These are phyloP conservation scores for Lampris incognitus DNA, from an alignment of 2,113 vertebrate species.

Conservation along the genomic window DNA sequence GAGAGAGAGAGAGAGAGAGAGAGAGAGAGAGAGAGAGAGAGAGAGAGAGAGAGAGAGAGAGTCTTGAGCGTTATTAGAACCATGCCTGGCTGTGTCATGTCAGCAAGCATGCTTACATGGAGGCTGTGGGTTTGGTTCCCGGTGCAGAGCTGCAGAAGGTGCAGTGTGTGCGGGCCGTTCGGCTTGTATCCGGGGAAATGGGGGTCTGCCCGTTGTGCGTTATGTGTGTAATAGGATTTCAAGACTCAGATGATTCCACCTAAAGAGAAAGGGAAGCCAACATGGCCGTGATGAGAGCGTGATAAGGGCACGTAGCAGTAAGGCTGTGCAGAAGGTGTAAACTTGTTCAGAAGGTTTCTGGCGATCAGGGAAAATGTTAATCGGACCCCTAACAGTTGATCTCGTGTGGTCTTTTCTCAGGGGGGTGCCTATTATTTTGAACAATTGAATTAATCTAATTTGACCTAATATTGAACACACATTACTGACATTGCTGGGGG, in stretches of 20 bases:
- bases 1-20: background rate
- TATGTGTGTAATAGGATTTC: conserved; percentile 22
- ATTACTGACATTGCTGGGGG: background rate
- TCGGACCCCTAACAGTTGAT: conserved; percentile 22
- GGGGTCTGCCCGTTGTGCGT: conserved; percentile 13
- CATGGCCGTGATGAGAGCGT: background rate
- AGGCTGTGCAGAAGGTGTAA: background rate
- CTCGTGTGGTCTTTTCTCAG: background rate
- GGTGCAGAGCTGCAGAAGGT: too few species aligned
- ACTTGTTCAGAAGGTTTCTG: background rate
- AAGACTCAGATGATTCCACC: conserved; percentile 1
- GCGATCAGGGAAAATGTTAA: background rate
- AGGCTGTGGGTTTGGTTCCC: background rate
- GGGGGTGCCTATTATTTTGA: too few species aligned
- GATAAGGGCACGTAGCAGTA: background rate
- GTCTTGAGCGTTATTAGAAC: conserved; percentile 23
- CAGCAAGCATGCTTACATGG: conserved; percentile 11
- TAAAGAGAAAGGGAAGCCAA: conserved; percentile 18
- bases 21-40: background rate
- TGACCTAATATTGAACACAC: background rate
- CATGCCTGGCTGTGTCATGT: conserved; percentile 14
- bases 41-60: background rate
- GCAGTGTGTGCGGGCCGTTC: conserved; percentile 20
- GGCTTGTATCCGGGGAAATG: conserved; percentile 12
- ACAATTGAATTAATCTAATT: background rate